These are phyloP conservation scores for Drosophila miranda DNA, from an alignment of 1,140 invertebrate species.

Conservation along the genomic window DNA sequence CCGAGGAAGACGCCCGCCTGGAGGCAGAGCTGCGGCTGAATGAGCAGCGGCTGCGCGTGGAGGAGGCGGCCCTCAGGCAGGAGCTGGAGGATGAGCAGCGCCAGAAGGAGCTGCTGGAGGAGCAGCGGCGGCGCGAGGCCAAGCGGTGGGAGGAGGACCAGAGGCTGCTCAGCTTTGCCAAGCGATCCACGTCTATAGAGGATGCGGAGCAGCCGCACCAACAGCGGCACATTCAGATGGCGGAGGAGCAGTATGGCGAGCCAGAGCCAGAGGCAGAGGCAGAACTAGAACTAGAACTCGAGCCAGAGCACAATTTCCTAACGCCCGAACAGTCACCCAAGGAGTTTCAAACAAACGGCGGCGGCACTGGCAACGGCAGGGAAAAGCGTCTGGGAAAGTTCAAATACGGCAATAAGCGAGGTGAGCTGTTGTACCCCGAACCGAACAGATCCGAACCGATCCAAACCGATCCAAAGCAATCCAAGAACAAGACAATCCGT, in stretches of 20 bases:
- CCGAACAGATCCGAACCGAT: slow-evolving; percentile 25
- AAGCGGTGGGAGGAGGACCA: slow-evolving; percentile 73
- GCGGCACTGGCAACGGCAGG: slow-evolving; percentile 24
- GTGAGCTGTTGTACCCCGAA: slow-evolving; percentile 74
- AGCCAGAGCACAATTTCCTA: slow-evolving; percentile 43
- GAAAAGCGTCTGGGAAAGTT: slow-evolving; percentile 83
- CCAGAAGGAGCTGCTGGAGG: slow-evolving; percentile 32
- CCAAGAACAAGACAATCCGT: slow-evolving; percentile 11
- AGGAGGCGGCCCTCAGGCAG: slow-evolving; percentile 54
- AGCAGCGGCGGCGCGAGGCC: slow-evolving; percentile 58
- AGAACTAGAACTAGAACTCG: background rate
- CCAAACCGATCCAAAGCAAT: slow-evolving; percentile 12
- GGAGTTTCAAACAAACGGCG: slow-evolving; percentile 56
- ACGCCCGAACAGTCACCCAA: slow-evolving; percentile 75
- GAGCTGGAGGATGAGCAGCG: slow-evolving; percentile 40
- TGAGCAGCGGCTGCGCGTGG: slow-evolving; percentile 62
- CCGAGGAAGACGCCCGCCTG: slow-evolving; percentile 60
- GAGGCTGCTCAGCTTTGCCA: slow-evolving; percentile 64
- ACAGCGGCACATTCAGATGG: background rate
- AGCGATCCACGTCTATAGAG: slow-evolving; percentile 55
- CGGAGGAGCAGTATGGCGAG: background rate
- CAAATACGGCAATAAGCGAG: slow-evolving; percentile 84
- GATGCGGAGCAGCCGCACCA: slow-evolving; percentile 5
- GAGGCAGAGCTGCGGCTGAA: slow-evolving; percentile 64
- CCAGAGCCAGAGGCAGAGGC: slow-evolving; percentile 7